Evolutionary conservation across 2,797 vertebrate genomes (phyloP).

Genomic region (Acropternis orthonyx): DNA sequence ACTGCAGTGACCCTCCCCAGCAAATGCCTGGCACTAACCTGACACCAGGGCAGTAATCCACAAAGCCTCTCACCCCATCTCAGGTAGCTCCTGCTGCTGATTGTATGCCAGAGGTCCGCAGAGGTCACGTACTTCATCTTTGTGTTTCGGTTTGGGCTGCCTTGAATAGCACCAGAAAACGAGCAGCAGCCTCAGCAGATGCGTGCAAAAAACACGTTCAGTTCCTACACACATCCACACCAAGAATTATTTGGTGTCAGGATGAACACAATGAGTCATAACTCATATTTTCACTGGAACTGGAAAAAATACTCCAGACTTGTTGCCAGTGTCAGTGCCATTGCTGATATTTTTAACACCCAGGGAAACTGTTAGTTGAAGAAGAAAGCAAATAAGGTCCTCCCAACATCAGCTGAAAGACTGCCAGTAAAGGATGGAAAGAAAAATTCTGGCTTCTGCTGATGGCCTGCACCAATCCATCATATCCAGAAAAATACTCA

Average conservation of each 20-base stretch:
- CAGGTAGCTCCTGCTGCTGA: neutral
- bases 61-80: neutral
- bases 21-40: neutral
- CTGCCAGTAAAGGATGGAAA: neutral
- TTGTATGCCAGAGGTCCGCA: neutral
- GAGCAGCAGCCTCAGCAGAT: neutral
- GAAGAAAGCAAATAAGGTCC: neutral
- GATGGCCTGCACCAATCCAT: neutral
- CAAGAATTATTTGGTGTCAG: neutral
- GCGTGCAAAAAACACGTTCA: neutral
- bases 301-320: slow-evolving; percentile 1
- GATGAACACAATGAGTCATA: neutral
- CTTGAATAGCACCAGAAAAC: neutral
- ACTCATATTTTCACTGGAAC: slow-evolving; percentile 2
- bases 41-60: neutral
- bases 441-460: neutral
- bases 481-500: neutral
- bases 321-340: neutral
- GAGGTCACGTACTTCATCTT: neutral
- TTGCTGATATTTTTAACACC: neutral
- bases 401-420: neutral
- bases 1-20: neutral
- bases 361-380: neutral
- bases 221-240: neutral
- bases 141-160: neutral